Conservation (phyloP, 2,888 invertebrate species). For the Amorpha juglandis region DNA sequence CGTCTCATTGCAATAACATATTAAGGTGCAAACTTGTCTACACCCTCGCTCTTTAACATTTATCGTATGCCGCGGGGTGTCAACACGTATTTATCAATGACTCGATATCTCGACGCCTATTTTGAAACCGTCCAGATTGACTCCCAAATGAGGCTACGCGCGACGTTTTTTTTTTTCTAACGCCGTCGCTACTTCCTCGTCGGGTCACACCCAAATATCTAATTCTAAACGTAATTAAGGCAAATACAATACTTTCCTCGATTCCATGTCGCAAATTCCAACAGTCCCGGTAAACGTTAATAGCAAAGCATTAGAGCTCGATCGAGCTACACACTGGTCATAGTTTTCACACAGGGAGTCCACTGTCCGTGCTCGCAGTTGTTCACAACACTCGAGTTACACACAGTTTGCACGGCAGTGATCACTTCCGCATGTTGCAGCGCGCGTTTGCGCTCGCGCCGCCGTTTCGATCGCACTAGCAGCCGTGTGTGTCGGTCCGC, state of each 20-base stretch:
- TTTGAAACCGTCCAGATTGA: constrained; percentile 54
- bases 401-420: constrained; percentile 54
- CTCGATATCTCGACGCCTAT: constrained; percentile 59
- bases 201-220: constrained; percentile 44
- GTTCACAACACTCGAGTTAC: constrained; percentile 74
- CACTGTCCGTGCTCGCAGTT: constrained; percentile 33
- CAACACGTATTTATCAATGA: constrained; percentile 79
- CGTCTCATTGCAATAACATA: constrained; percentile 58
- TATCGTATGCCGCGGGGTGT: constrained; percentile 72
- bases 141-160: constrained; percentile 59
- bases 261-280: constrained; percentile 76
- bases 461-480: constrained; percentile 42
- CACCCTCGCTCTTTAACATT: constrained; percentile 57
- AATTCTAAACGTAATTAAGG: constrained; percentile 24
- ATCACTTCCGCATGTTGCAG: constrained; percentile 82
- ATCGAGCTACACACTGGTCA: constrained; percentile 73
- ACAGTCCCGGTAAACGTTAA: constrained; percentile 72
- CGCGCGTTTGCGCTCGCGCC: constrained; percentile 55
- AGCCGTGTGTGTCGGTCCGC: constrained; percentile 59
- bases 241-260: constrained; percentile 80
- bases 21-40: constrained; percentile 75
- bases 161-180: constrained; percentile 49
- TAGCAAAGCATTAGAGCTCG: constrained; percentile 74
- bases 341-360: constrained; percentile 77
- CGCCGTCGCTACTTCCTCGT: constrained; percentile 54